Percentiles rank a stretch among this genome's conserved stretches.
phyloP scores from a whole-genome alignment of 2,888 invertebrate genomes.

The Acrobasis consociella region DNA sequence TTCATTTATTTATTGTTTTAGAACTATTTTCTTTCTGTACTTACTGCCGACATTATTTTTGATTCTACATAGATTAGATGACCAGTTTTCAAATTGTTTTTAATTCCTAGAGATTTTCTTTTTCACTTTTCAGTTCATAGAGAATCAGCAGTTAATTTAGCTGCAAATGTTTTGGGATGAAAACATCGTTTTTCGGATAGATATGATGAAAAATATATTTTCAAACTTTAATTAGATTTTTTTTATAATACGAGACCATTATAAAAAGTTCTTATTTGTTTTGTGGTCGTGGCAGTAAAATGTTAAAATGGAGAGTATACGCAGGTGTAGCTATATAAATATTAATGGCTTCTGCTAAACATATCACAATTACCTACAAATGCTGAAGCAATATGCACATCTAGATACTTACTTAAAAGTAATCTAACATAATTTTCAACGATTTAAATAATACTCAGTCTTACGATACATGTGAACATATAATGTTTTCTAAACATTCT shows the following conservation, averaged over 20 bases:
- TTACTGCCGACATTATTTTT: too few relatives aligned
- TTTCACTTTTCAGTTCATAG: too few relatives aligned
- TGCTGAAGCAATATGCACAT: conserved; percentile 8
- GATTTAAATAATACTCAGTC: conserved; percentile 44
- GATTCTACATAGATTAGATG: too few relatives aligned
- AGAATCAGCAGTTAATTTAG: too few relatives aligned
- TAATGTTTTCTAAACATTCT: conserved; percentile 33
- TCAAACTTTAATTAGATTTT: not conserved
- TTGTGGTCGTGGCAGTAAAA: not conserved
- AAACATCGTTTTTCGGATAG: too few relatives aligned
- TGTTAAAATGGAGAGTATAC: not conserved
- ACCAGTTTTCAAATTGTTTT: too few relatives aligned
- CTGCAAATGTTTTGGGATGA: too few relatives aligned
- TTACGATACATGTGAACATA: conserved; percentile 38
- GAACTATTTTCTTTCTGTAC: too few relatives aligned
- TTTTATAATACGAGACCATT: not conserved
- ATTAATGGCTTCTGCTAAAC: not conserved
- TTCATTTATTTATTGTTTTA: too few relatives aligned
- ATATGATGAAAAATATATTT: not conserved
- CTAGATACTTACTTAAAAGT: conserved; percentile 34
- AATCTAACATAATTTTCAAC: conserved; percentile 32
- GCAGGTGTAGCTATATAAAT: not conserved
- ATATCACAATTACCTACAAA: conserved; percentile 5
- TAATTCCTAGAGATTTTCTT: too few relatives aligned
- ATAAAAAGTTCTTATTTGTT: not conserved